Conservation (phyloP, 2,113 vertebrate species). For the Gymnocephalus cernua region DNA sequence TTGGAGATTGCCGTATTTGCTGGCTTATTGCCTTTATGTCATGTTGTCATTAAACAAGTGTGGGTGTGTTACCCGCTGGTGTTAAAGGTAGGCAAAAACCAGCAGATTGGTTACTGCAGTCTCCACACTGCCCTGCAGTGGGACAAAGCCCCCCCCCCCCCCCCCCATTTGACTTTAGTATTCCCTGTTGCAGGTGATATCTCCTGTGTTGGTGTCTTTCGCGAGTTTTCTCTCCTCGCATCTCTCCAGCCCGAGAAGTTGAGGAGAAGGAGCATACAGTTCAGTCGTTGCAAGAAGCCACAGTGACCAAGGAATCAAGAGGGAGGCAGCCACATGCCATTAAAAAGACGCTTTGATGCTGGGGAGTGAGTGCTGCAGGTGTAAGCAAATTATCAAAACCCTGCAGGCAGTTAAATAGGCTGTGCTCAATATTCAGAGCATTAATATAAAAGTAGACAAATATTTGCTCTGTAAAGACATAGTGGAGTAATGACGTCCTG, state of each 20-base stretch:
- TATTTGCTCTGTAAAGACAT: too few species aligned
- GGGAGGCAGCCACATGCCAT: neutral
- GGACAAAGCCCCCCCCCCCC: neutral
- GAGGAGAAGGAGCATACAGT: conserved; percentile 80
- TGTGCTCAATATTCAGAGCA: too few species aligned
- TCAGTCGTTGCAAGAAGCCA: conserved; percentile 75
- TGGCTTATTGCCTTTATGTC: neutral
- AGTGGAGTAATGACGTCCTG: too few species aligned
- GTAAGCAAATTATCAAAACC: neutral
- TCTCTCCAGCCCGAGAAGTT: conserved; percentile 86
- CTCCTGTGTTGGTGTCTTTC: conserved; percentile 84
- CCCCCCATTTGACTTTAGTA: conserved; percentile 39
- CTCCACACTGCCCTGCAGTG: neutral
- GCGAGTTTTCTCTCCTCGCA: conserved; percentile 88
- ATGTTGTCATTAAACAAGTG: neutral
- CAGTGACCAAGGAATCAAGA: conserved; percentile 25
- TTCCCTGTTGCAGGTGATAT: conserved; percentile 83
- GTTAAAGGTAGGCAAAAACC: neutral
- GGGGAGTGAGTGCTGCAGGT: neutral
- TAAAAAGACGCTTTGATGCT: conserved; percentile 2
- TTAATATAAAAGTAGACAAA: too few species aligned
- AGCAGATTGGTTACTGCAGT: neutral
- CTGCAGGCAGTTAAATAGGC: neutral
- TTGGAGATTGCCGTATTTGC: neutral
- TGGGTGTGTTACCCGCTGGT: neutral